phyloP scores from a whole-genome alignment of 2,113 vertebrate genomes.

The Micromys minutus region DNA sequence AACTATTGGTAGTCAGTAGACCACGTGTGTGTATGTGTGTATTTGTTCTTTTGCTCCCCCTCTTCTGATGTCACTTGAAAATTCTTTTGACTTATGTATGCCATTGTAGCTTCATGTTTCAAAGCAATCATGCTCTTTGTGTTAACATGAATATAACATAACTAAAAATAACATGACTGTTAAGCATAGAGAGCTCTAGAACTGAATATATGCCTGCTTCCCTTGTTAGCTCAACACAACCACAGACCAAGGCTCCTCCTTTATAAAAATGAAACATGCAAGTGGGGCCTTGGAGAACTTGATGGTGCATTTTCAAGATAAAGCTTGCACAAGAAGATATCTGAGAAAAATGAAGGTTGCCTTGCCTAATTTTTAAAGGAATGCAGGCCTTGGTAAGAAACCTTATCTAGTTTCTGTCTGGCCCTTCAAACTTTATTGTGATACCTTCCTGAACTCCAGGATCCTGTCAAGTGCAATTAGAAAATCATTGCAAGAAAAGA shows the following conservation, averaged over 20 bases:
- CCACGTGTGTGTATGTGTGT: background rate
- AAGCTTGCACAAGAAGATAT: background rate
- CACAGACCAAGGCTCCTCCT: background rate
- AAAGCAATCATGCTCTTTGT: background rate
- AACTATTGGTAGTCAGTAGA: background rate
- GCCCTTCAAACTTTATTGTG: background rate
- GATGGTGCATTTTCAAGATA: background rate
- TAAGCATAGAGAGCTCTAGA: background rate
- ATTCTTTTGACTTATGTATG: background rate
- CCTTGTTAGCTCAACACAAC: background rate
- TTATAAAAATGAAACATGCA: background rate
- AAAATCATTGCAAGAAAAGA: conserved; percentile 1
- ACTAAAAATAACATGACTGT: background rate
- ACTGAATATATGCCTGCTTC: background rate
- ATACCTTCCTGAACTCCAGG: background rate
- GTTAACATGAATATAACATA: background rate
- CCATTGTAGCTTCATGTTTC: background rate
- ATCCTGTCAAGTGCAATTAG: background rate
- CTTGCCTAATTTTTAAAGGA: background rate
- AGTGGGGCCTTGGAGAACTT: background rate
- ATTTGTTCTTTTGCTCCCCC: background rate
- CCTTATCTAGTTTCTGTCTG: background rate
- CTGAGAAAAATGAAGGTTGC: conserved; percentile 11
- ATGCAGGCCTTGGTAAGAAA: background rate
- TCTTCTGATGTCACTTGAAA: background rate